Base-by-base conservation (phyloP, 2,797 vertebrate genomes). In the Cyprinodon diabolis region DNA sequence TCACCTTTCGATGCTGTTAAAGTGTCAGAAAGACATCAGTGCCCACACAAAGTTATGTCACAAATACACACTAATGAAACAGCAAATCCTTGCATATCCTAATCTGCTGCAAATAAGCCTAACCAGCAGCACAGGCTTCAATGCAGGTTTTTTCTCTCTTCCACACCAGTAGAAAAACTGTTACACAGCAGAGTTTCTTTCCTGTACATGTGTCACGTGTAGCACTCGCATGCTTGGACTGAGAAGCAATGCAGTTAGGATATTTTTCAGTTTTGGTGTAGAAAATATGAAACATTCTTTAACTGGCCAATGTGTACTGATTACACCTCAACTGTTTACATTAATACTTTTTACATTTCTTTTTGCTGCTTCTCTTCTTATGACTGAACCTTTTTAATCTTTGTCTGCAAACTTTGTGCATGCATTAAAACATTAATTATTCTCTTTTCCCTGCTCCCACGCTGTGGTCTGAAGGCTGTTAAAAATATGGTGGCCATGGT, bases 401-500 rank as follows among this genome's bases (percentile, higher is more conserved):
- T 73, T 83, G 51, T 82, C 54, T 88, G 83, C 86, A 80, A 81
- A 85, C 70, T 87, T 66, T 87, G 51, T 91, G 92, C 91, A 93
- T 93, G 91, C 80, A 81, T 89, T 86, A 90, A 89, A 93, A 91
- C 74, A 9, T 43, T 23, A 30, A 86, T 60, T 92, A 47, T 93
- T 92, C 75, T 93, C 83, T 94, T 82, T 91, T 79, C 78, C 82
- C 77, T 83, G 71, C 74, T 68, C 69, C 79, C 91, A 87, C 88
- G 79, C 25, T 89, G 89, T 86, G 60, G 21, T 91, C 86, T 93
- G 89, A 95, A 95, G 94, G 94, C 94, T 91, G 94, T 95, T 87
- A 95, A 95, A 95, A 95, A 95, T 91, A 93, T 95, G 93, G 94
- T 95, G 92, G 92, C 91, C 17, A 94, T 94, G 94, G 94, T 94